Conservation (phyloP, 2,888 invertebrate genomes). For the Napeogenes inachia region DNA sequence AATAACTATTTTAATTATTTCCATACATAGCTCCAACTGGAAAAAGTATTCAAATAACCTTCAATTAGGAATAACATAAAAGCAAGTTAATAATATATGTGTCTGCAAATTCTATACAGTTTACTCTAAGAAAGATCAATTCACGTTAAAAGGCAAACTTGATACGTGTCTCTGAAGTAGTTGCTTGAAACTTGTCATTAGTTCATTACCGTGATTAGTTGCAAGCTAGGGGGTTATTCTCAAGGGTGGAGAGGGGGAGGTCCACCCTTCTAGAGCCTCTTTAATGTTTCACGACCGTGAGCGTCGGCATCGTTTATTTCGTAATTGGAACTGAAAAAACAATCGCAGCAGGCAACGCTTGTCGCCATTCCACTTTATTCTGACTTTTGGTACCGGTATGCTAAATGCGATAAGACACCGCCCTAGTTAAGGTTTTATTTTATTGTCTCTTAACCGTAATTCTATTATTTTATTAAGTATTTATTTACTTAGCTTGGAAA, state of each 20-base stretch:
- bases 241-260: constrained; percentile 29
- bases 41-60: too few species aligned
- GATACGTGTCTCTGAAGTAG: constrained; percentile 39
- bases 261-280: constrained; percentile 48
- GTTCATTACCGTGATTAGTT: constrained; percentile 69
- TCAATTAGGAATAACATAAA: too few species aligned
- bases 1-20: too few species aligned
- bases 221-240: constrained; percentile 33
- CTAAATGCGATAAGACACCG: constrained; percentile 43
- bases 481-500: constrained; percentile 13
- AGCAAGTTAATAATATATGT: too few species aligned
- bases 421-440: constrained; percentile 20
- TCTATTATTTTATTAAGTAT: constrained; percentile 20
- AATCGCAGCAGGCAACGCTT: constrained; percentile 45
- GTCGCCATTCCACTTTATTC: constrained; percentile 37
- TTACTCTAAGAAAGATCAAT: constrained; percentile 5
- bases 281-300: constrained; percentile 68
- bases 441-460: constrained; percentile 19
- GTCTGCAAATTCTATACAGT: background rate
- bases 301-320: constrained; percentile 56
- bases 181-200: constrained; percentile 59
- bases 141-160: constrained; percentile 37
- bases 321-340: constrained; percentile 69
- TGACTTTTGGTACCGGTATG: constrained; percentile 15
- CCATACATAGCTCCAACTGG: too few species aligned